These are phyloP conservation scores for Pseudoips prasinana DNA, from an alignment of 2,888 invertebrate genomes.

Conservation along the genomic window DNA sequence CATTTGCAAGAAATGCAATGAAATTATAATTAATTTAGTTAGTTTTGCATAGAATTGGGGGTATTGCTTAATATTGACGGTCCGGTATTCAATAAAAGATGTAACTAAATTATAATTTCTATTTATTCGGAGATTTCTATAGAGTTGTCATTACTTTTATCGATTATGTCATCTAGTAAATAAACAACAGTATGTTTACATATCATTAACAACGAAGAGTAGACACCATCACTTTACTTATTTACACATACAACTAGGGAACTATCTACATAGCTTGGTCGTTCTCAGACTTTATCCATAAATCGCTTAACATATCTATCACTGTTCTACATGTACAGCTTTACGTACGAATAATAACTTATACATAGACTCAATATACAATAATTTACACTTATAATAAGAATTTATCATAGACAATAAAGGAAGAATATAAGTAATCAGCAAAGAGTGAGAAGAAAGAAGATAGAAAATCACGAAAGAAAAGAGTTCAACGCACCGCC, in stretches of 20 bases:
- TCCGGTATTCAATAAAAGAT: too few relatives aligned
- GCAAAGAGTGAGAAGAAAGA: conserved; percentile 1
- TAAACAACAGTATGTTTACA: conserved; percentile 71
- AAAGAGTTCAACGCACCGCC: conserved; percentile 44
- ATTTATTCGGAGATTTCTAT: conserved; percentile 70
- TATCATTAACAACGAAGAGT: conserved; percentile 60
- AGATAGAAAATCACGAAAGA: conserved; percentile 19
- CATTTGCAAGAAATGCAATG: too few relatives aligned
- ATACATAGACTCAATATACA: conserved; percentile 26
- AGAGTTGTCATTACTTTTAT: conserved; percentile 50
- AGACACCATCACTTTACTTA: conserved; percentile 58
- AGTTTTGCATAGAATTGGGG: too few relatives aligned
- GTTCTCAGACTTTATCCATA: conserved; percentile 76
- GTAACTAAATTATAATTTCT: conserved; percentile 49
- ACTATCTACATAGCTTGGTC: conserved; percentile 77
- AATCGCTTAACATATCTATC: conserved; percentile 49
- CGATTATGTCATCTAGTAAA: conserved; percentile 60
- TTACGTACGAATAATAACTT: conserved; percentile 37
- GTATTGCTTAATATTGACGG: too few relatives aligned
- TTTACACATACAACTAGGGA: conserved; percentile 65
- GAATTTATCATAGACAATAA: conserved; percentile 18
- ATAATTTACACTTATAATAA: conserved; percentile 45
- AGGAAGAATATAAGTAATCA: conserved; percentile 15
- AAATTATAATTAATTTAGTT: too few relatives aligned
- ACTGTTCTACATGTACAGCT: conserved; percentile 41